Conservation (phyloP, 2,113 vertebrate genomes). For the Lampris megalopsis region DNA sequence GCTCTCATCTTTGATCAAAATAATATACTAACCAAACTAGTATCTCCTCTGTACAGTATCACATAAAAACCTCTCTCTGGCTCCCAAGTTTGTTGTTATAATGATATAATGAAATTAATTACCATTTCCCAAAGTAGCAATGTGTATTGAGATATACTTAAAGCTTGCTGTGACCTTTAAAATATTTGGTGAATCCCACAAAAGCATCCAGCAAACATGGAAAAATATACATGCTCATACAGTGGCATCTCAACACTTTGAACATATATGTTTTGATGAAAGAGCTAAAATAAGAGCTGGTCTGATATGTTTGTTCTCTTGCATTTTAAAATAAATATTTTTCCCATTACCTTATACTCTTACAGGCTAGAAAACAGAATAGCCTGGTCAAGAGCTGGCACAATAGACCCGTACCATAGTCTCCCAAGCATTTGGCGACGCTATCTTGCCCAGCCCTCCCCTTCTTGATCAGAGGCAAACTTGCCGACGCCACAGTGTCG, state of each 20-base stretch:
- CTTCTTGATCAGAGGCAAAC: slow-evolving; percentile 77
- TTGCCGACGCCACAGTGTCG: slow-evolving; percentile 84
- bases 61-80: too few species aligned
- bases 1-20: neutral
- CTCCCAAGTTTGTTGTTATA: too few species aligned
- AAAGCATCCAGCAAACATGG: too few species aligned
- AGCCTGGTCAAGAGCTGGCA: slow-evolving; percentile 39
- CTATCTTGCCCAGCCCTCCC: slow-evolving; percentile 64
- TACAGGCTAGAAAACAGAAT: slow-evolving; percentile 14
- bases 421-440: slow-evolving; percentile 74
- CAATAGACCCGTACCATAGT: slow-evolving; percentile 42
- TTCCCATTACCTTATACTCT: neutral
- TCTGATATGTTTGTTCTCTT: too few species aligned
- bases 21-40: neutral
- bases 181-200: neutral
- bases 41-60: too few species aligned
- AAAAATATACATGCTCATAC: too few species aligned
- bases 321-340: neutral
- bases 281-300: too few species aligned
- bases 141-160: too few species aligned
- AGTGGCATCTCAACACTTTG: too few species aligned
- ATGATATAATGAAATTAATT: too few species aligned
- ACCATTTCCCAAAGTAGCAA: too few species aligned
- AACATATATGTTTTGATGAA: too few species aligned
- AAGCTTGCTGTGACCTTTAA: neutral